Conservation (phyloP, 2,888 invertebrate genomes). For the Hypsopygia costalis region DNA sequence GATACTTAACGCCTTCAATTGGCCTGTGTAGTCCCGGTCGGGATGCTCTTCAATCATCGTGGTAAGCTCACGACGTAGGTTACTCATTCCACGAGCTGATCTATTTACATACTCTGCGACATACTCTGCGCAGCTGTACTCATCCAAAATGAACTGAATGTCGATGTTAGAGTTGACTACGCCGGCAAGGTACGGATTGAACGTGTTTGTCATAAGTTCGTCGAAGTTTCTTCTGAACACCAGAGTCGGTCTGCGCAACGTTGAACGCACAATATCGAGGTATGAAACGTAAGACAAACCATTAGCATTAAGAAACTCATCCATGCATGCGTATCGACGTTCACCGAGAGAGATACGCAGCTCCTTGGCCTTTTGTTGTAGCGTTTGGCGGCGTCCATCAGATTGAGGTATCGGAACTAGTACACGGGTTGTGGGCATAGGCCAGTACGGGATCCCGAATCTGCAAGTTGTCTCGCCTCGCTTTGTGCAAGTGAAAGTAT, state of each 20-base stretch:
- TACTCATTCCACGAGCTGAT: slow-evolving; percentile 37
- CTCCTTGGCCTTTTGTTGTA: too few relatives aligned
- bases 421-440: slow-evolving; percentile 31
- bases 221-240: too few relatives aligned
- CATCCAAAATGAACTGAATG: slow-evolving; percentile 34
- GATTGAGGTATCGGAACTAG: slow-evolving; percentile 34
- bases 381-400: slow-evolving; percentile 34
- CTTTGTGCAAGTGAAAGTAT: slow-evolving; percentile 33
- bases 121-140: slow-evolving; percentile 32
- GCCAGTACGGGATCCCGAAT: slow-evolving; percentile 39
- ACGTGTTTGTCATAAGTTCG: too few relatives aligned
- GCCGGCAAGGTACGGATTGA: slow-evolving; percentile 40
- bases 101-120: slow-evolving; percentile 51
- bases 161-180: slow-evolving; percentile 32
- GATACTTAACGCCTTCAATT: slow-evolving; percentile 24
- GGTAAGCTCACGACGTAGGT: too few relatives aligned
- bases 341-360: too few relatives aligned
- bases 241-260: too few relatives aligned
- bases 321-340: too few relatives aligned
- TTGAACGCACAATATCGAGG: too few relatives aligned
- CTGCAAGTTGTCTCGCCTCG: slow-evolving; percentile 31
- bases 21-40: slow-evolving; percentile 21
- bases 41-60: slow-evolving; percentile 32
- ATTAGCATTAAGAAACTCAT: too few relatives aligned
- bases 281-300: too few relatives aligned